phyloP scores from a whole-genome alignment of 2,113 vertebrate genomes.

The Myodes glareolus region DNA sequence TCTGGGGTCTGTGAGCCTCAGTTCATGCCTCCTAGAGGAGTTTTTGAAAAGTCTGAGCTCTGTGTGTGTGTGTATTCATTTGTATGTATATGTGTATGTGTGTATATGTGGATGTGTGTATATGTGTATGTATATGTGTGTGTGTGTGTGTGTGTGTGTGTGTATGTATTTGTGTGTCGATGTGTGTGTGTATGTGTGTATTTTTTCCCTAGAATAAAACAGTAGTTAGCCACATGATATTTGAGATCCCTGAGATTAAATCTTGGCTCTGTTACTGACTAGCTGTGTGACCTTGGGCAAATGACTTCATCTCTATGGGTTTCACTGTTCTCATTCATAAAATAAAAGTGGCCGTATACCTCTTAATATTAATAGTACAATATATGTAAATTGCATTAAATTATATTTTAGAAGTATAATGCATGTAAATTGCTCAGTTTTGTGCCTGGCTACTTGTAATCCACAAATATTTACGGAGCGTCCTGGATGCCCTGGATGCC shows the following conservation, averaged over 20 bases:
- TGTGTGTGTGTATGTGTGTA: no score
- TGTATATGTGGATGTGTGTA: no score
- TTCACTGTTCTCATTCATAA: not conserved
- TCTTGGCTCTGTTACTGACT: not conserved
- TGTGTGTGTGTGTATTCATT: no score
- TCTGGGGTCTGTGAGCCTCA: not conserved
- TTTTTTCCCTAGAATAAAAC: not conserved
- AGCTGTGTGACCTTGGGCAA: constrained; percentile 9
- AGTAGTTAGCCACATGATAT: not conserved
- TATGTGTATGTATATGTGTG: no score
- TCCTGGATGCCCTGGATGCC: not conserved
- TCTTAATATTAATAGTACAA: not conserved
- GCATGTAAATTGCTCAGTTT: not conserved
- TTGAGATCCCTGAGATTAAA: not conserved
- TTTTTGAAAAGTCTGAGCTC: not conserved
- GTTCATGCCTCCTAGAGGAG: not conserved
- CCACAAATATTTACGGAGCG: not conserved
- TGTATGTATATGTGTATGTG: no score
- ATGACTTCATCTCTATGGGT: not conserved
- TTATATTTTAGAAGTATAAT: constrained; percentile 25
- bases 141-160: no score
- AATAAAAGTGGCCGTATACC: not conserved
- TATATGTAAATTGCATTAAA: not conserved
- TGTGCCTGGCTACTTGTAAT: constrained; percentile 25
- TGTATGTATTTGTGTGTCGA: no score